These are phyloP conservation scores for Blastobasis lacticolella DNA, from an alignment of 2,888 invertebrate genomes.

Conservation along the genomic window DNA sequence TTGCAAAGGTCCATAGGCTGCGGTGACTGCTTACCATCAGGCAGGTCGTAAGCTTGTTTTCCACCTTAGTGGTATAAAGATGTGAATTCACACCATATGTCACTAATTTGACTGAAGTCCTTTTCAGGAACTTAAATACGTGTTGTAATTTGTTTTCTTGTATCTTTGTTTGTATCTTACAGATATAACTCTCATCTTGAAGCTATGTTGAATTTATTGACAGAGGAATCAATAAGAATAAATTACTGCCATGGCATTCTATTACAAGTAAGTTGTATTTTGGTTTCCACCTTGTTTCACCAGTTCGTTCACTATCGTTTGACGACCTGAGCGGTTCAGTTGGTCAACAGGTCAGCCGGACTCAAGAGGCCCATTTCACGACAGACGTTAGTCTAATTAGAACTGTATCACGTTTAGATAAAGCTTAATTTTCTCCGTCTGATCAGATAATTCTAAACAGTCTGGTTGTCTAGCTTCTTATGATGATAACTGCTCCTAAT, in stretches of 20 bases:
- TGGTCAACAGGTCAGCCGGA: background rate
- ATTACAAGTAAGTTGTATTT: conserved; percentile 68
- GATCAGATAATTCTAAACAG: background rate
- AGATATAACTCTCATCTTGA: conserved; percentile 37
- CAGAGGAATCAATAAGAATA: conserved; percentile 37
- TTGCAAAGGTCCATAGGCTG: too few relatives aligned
- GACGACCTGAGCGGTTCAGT: too few relatives aligned
- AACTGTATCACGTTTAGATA: background rate
- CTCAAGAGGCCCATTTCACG: background rate
- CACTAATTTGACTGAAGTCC: background rate
- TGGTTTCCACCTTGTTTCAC: background rate
- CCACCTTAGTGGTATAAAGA: too few relatives aligned
- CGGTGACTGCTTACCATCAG: too few relatives aligned
- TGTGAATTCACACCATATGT: too few relatives aligned
- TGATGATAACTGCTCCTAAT: too few relatives aligned
- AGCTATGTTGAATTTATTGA: conserved; percentile 25
- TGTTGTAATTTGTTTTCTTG: background rate
- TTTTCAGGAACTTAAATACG: background rate
- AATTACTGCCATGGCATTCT: conserved; percentile 80
- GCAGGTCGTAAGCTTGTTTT: too few relatives aligned
- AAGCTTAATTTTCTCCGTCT: background rate
- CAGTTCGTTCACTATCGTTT: too few relatives aligned
- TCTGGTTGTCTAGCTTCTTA: too few relatives aligned
- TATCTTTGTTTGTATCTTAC: conserved; percentile 4
- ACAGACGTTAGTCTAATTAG: background rate